A percentile compares a stretch with the other conserved stretches of the same genome.
Evolutionary conservation across 2,797 vertebrate genomes (phyloP).

Genomic region (Ataeniobius toweri): DNA sequence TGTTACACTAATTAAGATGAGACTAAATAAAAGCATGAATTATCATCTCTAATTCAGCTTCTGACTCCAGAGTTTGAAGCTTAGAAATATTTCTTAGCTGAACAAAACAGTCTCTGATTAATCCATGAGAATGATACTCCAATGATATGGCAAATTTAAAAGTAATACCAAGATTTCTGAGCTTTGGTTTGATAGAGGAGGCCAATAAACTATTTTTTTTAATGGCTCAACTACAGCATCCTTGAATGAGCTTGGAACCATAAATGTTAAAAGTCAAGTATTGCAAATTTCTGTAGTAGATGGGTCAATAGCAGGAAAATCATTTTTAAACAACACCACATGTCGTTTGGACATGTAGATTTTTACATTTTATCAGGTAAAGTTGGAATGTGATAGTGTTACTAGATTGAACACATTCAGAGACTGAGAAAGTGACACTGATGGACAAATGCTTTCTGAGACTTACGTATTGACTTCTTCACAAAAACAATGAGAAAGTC

Average conservation of each 20-base stretch:
- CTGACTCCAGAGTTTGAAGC: neutral
- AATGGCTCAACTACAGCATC: neutral
- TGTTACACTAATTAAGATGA: neutral
- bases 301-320: neutral
- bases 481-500: neutral
- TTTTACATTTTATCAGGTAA: neutral
- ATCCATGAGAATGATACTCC: neutral
- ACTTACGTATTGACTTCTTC: neutral
- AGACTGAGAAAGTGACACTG: neutral
- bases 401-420: neutral
- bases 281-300: neutral
- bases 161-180: neutral
- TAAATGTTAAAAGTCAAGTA: neutral
- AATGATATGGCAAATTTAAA: neutral
- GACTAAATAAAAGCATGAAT: neutral
- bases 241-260: neutral
- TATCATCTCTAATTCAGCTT: neutral
- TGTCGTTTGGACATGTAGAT: neutral
- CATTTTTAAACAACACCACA: neutral
- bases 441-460: neutral
- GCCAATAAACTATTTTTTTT: neutral
- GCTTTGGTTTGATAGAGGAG: neutral
- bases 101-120: neutral
- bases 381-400: neutral
- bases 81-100: neutral